Evolutionary conservation across 1,140 invertebrate genomes (phyloP).

Genomic region (Bombyx mori): ASM3026992v2 NC_085110.1:11802001-11802500

Average conservation of each 20-base stretch:
- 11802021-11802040: slow-evolving; percentile 50
- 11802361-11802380: slow-evolving; percentile 13
- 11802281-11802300: slow-evolving; percentile 37
- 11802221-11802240: slow-evolving; percentile 59
- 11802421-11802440: slow-evolving; percentile 66
- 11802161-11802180: slow-evolving; percentile 68
- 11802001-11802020: slow-evolving; percentile 29
- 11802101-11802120: slow-evolving; percentile 58
- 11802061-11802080: slow-evolving; percentile 61
- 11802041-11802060: slow-evolving; percentile 62
- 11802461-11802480: slow-evolving; percentile 66
- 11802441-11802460: slow-evolving; percentile 63
- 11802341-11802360: too few species aligned
- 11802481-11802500: slow-evolving; percentile 63
- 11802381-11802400: slow-evolving; percentile 62
- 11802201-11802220: slow-evolving; percentile 46
- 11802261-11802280: slow-evolving; percentile 54
- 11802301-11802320: slow-evolving; percentile 17
- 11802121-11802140: slow-evolving; percentile 51
- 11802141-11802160: slow-evolving; percentile 60
- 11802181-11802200: slow-evolving; percentile 62
- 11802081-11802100: slow-evolving; percentile 63
- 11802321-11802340: slow-evolving; percentile 24
- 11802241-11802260: slow-evolving; percentile 54
- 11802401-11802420: slow-evolving; percentile 66